Base-by-base conservation (phyloP, 2,797 vertebrate genomes). In the Sebastes minor region DNA sequence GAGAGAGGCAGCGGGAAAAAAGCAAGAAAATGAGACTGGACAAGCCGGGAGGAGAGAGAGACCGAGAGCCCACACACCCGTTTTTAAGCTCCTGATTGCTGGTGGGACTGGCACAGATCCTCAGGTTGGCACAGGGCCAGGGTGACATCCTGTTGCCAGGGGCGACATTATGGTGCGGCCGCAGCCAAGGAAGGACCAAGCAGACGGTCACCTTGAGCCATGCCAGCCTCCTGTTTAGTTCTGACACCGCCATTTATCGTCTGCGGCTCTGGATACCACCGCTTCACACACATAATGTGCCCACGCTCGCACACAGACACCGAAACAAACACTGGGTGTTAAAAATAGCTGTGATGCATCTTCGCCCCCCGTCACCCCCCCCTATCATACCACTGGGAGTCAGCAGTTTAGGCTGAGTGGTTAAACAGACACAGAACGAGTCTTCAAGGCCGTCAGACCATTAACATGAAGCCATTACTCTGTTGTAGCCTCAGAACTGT, bases 171-270 rank as follows among this genome's bases (percentile, higher is more conserved):
- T 89, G 91, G 90, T 92, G 86, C 80, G 82, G 89, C 88, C 60
- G 42, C 66, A 87, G 90, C 89, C 89, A 89, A 92, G 84, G 86
- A 90, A 92, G 92, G 90, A 89, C 91, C 86, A 81, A 87, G 89
- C 94, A 95, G 94, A 95, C 95, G 92, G 95, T 96, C 95, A 96
- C 95, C 95, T 96, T 96, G 95, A 96, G 93, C 93, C 86, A 84
- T 91, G 91, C 92, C 91, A 95, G 87, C 90, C 92, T 91, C 93
- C 91, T 89, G 86, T 90, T 92, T 91, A 88, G 84, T 88, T 91
- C 87, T 95, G 91, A 95, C 93, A 93, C 89, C 74, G 74, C 85
- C 93, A 94, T 95, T 93, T 91, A 95, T 95, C 86, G 87, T 89
- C 79, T 53, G 77, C 55, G 13, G 86, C 90, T 87, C 80, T 78